Evolutionary conservation across 2,888 invertebrate genomes (phyloP), one percentile per base, ranked within the genome.

Genomic region (Rhabditoides inermis): DNA sequence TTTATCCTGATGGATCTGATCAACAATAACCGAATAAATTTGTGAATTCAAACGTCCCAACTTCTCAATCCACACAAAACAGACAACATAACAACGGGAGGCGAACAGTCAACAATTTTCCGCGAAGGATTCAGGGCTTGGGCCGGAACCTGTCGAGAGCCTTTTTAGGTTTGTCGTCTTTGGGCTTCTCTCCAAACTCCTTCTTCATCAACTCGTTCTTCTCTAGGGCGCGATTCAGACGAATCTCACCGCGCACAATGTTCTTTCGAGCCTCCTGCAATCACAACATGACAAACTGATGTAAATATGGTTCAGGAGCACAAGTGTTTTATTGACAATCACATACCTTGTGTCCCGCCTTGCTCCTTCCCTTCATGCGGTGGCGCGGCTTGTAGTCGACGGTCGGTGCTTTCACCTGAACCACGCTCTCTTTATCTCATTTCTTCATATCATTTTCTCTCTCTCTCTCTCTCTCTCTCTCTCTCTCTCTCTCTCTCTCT

Each of bases 301-400:
- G 28, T 54, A 45, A 35, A 49, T 46, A 37, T 57, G 15, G 4
- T 15, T 15, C 15, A 39, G 26, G 46, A 1, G 4, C 23, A 47
- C 12, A n/a, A 30, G 2, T 27, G 1, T n/a, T 18, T 12, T 35
- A 26, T 26, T 6, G 15, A 25, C 15, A 18, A 40, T 4, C 10
- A 4, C 39, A 12, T 32, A 51, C 59, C 61, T 61, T 63, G 37
- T 58, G 45, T 37, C 55, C 56, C 3, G 60, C 64, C 22, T 54
- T 57, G 28, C 61, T 60, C 45, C 57, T 55, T 53, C 63, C 61
- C 27, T 56, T 60, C 65, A 64, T 62, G 39, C 60, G 59, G 50
- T 68, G 68, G 18, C 58, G 52, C n/a, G 68, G 65, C n/a, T 63
- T 65, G 53, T 63, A 68, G 30, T 61, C 50, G 28, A 67, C 58